Conservation (phyloP, 2,113 vertebrate species). For the Plestiodon gilberti region DNA sequence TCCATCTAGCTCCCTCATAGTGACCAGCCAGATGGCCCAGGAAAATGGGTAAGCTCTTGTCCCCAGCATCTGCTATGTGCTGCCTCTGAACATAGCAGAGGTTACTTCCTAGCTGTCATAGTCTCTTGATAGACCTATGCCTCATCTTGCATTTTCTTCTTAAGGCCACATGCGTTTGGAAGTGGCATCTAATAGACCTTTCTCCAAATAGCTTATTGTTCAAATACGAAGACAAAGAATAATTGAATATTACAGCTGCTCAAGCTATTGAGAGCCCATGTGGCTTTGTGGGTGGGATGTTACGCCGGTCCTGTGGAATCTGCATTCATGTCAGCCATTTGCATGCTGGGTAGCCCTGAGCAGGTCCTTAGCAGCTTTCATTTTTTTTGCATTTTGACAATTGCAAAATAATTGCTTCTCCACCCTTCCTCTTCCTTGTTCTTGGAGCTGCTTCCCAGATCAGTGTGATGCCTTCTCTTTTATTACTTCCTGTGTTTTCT, state of each 20-base stretch:
- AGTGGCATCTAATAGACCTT: not conserved
- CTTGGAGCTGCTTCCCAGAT: too few species aligned
- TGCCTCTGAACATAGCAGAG: too few species aligned
- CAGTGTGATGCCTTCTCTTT: too few species aligned
- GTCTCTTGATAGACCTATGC: too few species aligned
- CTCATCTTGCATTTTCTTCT: not conserved
- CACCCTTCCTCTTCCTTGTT: too few species aligned
- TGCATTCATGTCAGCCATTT: not conserved
- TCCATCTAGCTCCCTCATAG: not conserved
- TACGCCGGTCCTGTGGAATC: not conserved
- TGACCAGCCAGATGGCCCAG: too few species aligned
- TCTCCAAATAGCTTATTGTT: not conserved
- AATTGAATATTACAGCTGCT: not conserved
- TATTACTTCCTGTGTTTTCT: too few species aligned
- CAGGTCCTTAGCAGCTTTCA: not conserved
- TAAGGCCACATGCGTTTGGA: not conserved
- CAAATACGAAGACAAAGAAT: not conserved
- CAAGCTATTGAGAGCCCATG: not conserved
- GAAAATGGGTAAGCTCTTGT: not conserved
- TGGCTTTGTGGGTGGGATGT: not conserved
- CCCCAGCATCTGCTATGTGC: not conserved
- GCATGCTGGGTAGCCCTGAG: not conserved
- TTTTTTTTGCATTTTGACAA: not conserved
- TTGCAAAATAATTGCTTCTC: not conserved
- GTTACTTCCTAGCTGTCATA: too few species aligned